Evolutionary conservation across 2,113 vertebrate species (phyloP).

Genomic region (Pyxicephalus adspersus): DNA sequence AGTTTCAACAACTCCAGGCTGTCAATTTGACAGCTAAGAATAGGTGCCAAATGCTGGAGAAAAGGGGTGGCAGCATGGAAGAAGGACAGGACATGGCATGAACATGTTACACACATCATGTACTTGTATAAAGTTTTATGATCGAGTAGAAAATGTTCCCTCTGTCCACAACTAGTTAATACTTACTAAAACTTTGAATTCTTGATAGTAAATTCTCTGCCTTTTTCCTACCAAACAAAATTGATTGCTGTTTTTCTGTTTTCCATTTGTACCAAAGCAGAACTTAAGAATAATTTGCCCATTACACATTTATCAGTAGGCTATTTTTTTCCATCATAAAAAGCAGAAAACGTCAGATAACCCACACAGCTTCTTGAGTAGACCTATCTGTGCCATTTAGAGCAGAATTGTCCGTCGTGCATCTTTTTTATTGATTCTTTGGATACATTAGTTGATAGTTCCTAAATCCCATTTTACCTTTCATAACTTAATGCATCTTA

Average conservation of each 20-base stretch:
- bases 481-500: conserved; percentile 32
- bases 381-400: conserved; percentile 14
- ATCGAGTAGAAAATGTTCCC: too few species aligned
- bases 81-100: too few species aligned
- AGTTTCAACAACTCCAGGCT: too few species aligned
- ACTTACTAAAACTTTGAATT: background rate
- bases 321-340: conserved; percentile 10
- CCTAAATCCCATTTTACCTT: conserved; percentile 6
- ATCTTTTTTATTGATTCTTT: conserved; percentile 19
- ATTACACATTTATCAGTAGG: conserved; percentile 33
- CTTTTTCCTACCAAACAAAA: background rate
- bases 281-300: conserved; percentile 19
- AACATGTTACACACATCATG: too few species aligned
- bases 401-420: conserved; percentile 5
- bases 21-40: too few species aligned
- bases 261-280: conserved; percentile 21
- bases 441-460: conserved; percentile 30
- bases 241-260: conserved; percentile 11
- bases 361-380: conserved; percentile 32
- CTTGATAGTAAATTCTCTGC: background rate
- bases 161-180: too few species aligned
- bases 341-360: conserved; percentile 21
- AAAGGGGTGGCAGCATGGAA: too few species aligned
- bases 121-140: too few species aligned
- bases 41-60: too few species aligned